phyloP scores from a whole-genome alignment of 2,113 vertebrate species.

The Beaufortia kweichowensis region DNA sequence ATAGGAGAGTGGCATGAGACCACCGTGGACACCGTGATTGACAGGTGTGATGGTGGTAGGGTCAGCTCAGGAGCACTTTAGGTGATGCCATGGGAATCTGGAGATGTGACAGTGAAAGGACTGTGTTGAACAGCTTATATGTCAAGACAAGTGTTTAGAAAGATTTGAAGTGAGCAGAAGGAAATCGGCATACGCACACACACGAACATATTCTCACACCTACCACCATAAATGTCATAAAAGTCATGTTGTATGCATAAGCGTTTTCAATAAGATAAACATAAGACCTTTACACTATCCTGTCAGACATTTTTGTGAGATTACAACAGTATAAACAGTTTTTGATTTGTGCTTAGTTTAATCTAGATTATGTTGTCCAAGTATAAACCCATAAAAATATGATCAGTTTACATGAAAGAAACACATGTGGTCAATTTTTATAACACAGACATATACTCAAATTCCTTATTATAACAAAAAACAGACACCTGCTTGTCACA shows the following conservation, averaged over 20 bases:
- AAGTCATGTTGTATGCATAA: too few species aligned
- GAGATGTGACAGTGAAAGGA: slow-evolving; percentile 36
- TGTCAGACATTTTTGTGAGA: slow-evolving; percentile 25
- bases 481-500: slow-evolving; percentile 1
- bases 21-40: slow-evolving; percentile 55
- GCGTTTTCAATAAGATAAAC: slow-evolving; percentile 7
- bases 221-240: not conserved
- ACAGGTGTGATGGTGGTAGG: slow-evolving; percentile 39
- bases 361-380: slow-evolving; percentile 9
- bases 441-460: not conserved
- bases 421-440: not conserved
- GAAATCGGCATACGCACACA: not conserved
- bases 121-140: slow-evolving; percentile 16
- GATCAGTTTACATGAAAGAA: too few species aligned
- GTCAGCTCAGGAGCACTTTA: slow-evolving; percentile 43
- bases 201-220: not conserved
- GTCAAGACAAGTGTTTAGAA: not conserved
- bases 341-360: not conserved
- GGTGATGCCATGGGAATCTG: slow-evolving; percentile 53
- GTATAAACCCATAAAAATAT: not conserved
- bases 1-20: slow-evolving; percentile 32
- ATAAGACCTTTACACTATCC: not conserved
- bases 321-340: not conserved
- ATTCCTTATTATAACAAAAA: not conserved
- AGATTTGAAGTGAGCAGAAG: not conserved